Base-by-base conservation (phyloP, 2,797 vertebrate species). In the Poecilia velifera region DNA sequence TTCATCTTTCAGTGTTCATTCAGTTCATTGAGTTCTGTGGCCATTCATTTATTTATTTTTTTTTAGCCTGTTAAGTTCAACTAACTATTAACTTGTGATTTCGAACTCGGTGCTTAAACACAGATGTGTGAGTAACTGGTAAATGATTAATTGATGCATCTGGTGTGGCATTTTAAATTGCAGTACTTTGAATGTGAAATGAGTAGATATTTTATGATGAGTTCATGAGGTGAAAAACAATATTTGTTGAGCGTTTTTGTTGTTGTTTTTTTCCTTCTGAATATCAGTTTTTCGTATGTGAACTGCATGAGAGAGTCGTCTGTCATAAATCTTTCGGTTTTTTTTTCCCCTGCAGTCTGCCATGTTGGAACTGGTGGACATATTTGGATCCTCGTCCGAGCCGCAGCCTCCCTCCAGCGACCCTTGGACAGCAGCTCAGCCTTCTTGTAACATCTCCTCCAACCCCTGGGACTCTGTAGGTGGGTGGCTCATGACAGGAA, bases 361-460 rank as follows among this genome's bases (percentile, higher is more conserved):
- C 83, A 96, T 97, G 93, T 88, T 97, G 91, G 97, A 99, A 83
- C 95, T 99, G 77, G 97, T 96, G 31, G 97, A 98, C 88, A 94
- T 99, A 88, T 98, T 98, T 6, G 94, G 95, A 36, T 85, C 96
- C 0, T 91, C 95, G 9, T 94, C 97, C 76, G 93, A 96, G 80
- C 95, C 90, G 49, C 83, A 82, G 1, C 86, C 89, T 73, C 79
- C 87, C 0, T 90, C 94, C 36, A 88, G 93, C 4, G 97, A 98
- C 88, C 96, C 96, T 0, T 98, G 97, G 98, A 96, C 96, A 86
- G 82, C 89, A 13, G 45, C 87, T 12, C 89, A 90, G 5, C 84
- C 93, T 18, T 28, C 80, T 51, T 72, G 79, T 80, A 89, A 94
- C 4, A 10, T 88, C 59, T 80, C 83, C 74, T 84, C 94, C 73